These are phyloP conservation scores for Microcebus ravelobensis DNA, from an alignment of 2,113 vertebrate species.

Conservation along the genomic window DNA sequence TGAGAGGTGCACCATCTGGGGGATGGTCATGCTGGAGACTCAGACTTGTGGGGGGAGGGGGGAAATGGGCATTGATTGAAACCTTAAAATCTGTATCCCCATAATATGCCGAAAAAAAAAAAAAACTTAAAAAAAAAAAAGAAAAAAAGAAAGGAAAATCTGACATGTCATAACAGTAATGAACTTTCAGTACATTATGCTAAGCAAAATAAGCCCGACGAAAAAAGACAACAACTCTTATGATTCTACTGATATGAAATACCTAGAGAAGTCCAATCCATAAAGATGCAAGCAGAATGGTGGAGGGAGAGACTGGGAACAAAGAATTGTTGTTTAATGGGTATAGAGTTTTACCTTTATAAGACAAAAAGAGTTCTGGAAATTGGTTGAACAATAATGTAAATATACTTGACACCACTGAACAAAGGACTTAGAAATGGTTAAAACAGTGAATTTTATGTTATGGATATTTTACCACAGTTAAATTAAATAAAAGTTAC, in stretches of 20 bases:
- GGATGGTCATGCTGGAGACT: too few species aligned
- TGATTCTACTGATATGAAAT: background rate
- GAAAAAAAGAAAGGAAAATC: background rate
- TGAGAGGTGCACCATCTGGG: too few species aligned
- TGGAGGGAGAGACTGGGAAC: background rate
- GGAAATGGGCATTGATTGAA: too few species aligned
- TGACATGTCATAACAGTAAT: background rate
- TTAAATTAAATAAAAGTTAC: background rate
- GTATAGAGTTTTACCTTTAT: background rate
- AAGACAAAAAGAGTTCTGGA: background rate
- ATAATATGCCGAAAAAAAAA: too few species aligned
- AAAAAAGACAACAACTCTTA: background rate
- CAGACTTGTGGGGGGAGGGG: too few species aligned
- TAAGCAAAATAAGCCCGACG: background rate
- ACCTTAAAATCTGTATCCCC: too few species aligned
- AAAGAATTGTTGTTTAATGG: background rate
- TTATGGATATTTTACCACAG: background rate
- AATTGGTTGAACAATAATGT: background rate
- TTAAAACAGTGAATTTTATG: background rate
- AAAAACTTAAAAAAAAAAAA: too few species aligned
- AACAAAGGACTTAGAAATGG: background rate
- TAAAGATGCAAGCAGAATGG: background rate
- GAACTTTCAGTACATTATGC: background rate
- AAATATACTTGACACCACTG: background rate
- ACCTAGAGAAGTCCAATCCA: background rate